Conservation (phyloP, 64 coral and sea anemone genomes). For the Hydrozoanthus tunicans region DNA sequence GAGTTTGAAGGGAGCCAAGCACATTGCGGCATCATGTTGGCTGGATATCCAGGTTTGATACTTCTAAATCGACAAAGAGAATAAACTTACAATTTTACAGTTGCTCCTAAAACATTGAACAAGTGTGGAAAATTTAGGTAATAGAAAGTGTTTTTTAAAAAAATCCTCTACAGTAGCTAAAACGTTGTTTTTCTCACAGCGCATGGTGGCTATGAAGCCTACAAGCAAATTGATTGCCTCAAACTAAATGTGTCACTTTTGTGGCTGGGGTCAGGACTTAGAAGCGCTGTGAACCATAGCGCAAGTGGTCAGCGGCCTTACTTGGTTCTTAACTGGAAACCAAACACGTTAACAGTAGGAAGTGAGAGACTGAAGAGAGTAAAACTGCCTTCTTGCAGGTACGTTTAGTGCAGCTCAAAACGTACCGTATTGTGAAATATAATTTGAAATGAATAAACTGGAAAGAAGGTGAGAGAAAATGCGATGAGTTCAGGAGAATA, state of each 20-base stretch:
- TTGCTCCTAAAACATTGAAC: neutral
- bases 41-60: constrained; percentile 79
- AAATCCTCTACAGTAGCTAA: neutral
- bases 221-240: constrained; percentile 60
- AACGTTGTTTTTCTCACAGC: constrained; percentile 19
- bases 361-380: constrained; percentile 58
- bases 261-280: constrained; percentile 68
- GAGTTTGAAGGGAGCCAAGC: neutral
- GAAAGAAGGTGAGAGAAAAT: no score
- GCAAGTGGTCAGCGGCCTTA: constrained; percentile 44
- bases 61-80: neutral
- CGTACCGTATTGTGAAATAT: neutral
- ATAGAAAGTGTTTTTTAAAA: no score
- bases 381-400: constrained; percentile 77
- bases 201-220: constrained; percentile 40
- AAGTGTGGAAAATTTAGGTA: no score
- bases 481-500: no score
- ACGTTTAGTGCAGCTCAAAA: no score
- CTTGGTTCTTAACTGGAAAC: constrained; percentile 79
- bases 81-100: neutral
- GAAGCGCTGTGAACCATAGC: constrained; percentile 33
- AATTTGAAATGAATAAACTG: no score
- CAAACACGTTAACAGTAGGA: constrained; percentile 55
- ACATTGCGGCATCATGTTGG: constrained; percentile 61
- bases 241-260: constrained; percentile 72